Conservation (phyloP, 2,113 vertebrate genomes). For the Conger conger region DNA sequence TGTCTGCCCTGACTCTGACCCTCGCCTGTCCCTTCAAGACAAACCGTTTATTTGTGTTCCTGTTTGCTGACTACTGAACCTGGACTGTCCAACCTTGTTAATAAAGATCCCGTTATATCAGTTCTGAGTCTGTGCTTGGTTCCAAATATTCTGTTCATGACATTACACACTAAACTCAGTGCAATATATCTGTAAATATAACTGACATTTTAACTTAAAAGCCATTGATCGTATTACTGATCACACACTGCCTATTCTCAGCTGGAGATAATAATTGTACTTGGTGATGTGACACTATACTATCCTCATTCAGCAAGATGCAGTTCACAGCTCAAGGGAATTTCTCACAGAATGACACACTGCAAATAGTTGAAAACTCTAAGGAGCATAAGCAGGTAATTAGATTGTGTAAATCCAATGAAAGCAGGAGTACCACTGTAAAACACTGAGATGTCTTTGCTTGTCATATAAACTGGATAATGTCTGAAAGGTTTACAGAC, state of each 20-base stretch:
- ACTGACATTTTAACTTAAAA: not conserved
- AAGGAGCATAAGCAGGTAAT: slow-evolving; percentile 66
- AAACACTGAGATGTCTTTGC: not conserved
- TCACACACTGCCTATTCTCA: slow-evolving; percentile 32
- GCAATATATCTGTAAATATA: not conserved
- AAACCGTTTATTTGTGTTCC: too few species aligned
- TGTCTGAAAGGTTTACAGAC: not conserved
- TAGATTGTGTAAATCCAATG: slow-evolving; percentile 64
- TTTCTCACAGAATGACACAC: slow-evolving; percentile 66
- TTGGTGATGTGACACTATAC: slow-evolving; percentile 51
- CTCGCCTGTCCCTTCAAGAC: too few species aligned
- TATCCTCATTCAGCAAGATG: slow-evolving; percentile 44
- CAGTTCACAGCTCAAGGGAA: slow-evolving; percentile 56
- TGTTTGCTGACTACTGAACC: too few species aligned
- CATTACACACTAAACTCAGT: not conserved
- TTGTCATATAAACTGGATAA: not conserved
- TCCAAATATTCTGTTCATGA: too few species aligned
- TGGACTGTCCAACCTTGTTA: too few species aligned
- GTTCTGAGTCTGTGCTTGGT: too few species aligned
- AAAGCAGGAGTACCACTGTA: not conserved
- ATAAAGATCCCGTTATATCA: too few species aligned
- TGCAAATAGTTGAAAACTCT: slow-evolving; percentile 58
- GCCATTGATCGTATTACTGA: slow-evolving; percentile 50
- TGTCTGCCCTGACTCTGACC: too few species aligned
- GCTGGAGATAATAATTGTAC: slow-evolving; percentile 53